phyloP scores from a whole-genome alignment of 2,797 vertebrate genomes.

The Gymnopithys bicolor region DNA sequence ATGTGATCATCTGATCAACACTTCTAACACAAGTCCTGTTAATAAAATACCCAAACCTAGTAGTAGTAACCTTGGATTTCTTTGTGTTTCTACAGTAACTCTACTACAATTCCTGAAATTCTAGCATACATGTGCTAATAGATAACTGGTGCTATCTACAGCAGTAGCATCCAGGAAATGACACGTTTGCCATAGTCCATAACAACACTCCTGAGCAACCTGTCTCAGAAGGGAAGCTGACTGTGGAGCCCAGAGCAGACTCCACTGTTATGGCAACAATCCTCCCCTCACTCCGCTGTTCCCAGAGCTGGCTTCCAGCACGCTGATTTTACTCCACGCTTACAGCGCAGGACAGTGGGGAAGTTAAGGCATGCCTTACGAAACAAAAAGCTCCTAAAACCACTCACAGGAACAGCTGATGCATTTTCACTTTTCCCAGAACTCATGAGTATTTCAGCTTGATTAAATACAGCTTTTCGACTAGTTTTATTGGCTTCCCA shows the following conservation, averaged over 20 bases:
- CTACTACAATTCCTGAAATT: neutral
- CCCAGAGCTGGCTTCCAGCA: neutral
- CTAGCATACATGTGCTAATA: neutral
- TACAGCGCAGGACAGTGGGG: neutral
- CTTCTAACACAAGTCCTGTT: neutral
- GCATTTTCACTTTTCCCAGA: neutral
- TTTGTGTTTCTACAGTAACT: neutral
- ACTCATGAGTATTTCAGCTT: neutral
- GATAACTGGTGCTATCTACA: neutral
- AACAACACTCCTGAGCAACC: neutral
- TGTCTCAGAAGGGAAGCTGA: neutral
- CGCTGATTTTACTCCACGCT: neutral
- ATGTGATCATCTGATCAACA: neutral
- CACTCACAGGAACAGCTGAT: neutral
- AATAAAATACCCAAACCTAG: neutral
- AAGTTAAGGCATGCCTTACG: neutral
- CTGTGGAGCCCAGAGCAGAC: neutral
- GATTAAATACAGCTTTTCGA: neutral
- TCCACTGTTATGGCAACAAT: neutral
- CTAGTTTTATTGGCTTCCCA: accelerated
- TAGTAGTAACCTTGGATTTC: neutral
- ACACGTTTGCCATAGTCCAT: neutral
- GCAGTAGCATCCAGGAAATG: neutral
- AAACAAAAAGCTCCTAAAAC: neutral
- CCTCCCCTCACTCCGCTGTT: accelerated